phyloP scores from a whole-genome alignment of 1,140 invertebrate genomes.

The Daktulosphaira vitifoliae region DNA sequence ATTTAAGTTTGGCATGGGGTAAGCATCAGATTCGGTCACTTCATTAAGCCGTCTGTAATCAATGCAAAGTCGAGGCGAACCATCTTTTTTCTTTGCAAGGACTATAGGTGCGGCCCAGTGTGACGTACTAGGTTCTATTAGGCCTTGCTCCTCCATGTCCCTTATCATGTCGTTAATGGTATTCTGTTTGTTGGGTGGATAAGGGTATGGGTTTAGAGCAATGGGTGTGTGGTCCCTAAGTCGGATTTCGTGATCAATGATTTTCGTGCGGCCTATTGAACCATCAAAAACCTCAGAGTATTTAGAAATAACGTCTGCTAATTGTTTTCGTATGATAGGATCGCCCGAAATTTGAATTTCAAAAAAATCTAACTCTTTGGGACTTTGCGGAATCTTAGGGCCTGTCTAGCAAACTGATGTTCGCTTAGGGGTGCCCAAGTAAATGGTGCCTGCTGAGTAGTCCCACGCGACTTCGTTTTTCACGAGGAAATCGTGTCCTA shows the following conservation, averaged over 20 bases:
- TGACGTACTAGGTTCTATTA: neutral
- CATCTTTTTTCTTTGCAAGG: neutral
- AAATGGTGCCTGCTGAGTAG: neutral
- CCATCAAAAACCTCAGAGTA: neutral
- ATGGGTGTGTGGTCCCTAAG: neutral
- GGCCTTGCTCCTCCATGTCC: neutral
- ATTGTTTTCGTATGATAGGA: neutral
- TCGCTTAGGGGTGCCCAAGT: neutral
- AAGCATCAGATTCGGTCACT: neutral
- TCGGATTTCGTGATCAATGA: neutral
- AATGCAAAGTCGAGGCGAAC: neutral
- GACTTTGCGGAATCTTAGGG: neutral
- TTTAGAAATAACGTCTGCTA: neutral
- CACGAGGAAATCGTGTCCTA: constrained; percentile 1
- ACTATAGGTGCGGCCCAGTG: neutral
- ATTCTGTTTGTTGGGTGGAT: neutral
- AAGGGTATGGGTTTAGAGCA: neutral
- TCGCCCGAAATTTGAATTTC: neutral
- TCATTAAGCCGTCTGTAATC: neutral
- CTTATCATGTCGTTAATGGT: neutral
- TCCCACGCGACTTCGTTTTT: neutral
- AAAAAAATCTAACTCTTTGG: neutral
- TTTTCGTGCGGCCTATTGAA: neutral
- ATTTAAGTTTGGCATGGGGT: neutral
- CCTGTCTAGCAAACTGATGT: neutral